Conservation (phyloP, 2,113 vertebrate genomes). For the Microcebus murinus region DNA sequence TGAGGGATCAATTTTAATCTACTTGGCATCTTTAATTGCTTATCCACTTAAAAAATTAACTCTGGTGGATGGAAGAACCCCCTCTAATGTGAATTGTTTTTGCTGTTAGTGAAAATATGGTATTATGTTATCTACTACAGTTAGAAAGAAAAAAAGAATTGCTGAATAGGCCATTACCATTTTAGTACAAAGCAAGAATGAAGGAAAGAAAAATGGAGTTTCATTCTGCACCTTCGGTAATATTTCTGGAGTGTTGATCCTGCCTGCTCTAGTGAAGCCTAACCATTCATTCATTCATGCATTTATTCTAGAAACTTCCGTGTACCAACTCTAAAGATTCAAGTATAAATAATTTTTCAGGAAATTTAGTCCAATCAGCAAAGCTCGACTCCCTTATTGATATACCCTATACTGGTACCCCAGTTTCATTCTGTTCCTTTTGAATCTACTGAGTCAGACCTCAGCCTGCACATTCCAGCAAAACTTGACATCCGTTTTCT, state of each 20-base stretch:
- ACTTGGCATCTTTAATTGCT: slow-evolving; percentile 87
- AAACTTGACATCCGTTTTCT: background rate
- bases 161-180: background rate
- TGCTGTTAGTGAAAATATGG: slow-evolving; percentile 66
- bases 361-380: background rate
- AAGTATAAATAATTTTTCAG: background rate
- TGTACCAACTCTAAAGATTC: background rate
- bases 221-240: too few species aligned
- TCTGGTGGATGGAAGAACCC: slow-evolving; percentile 83
- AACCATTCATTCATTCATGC: too few species aligned
- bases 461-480: background rate
- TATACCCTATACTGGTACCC: background rate
- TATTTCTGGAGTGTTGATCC: background rate
- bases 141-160: background rate
- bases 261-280: background rate
- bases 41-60: slow-evolving; percentile 93
- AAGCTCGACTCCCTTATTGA: background rate
- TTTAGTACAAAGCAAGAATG: background rate
- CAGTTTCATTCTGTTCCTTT: background rate
- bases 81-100: slow-evolving; percentile 79
- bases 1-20: slow-evolving; percentile 93
- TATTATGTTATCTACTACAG: slow-evolving; percentile 63
- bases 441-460: background rate
- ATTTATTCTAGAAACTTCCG: background rate
- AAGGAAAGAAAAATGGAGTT: background rate